Base-by-base conservation (phyloP, 2,113 vertebrate species). In the Ciconia boyciana region DNA sequence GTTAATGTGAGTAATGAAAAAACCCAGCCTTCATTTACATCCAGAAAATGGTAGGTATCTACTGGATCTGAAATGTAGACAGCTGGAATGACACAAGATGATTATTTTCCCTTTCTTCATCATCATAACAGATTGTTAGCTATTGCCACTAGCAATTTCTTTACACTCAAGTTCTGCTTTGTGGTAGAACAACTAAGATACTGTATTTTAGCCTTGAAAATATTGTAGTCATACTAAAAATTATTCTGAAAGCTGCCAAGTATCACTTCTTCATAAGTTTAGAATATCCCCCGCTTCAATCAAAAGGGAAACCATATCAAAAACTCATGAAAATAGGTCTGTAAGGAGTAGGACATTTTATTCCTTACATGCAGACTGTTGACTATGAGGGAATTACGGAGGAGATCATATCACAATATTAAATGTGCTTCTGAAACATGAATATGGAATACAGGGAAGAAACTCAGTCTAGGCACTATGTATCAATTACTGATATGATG, bases 11-110 rank as follows among this genome's bases (percentile, higher is more conserved):
- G 16, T 31, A 80, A 77, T 4, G 12, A 71, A 60, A 62, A 49
- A 36, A 48, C 3, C 0, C 16, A 64, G 11, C 11, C 19, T 75
- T 46, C 4, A 13, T 58, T 82, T 55, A 7, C 43, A 64, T 39
- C 29, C 61, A 60, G 24, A 48, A 75, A 64, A 58, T 46, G 28
- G 41, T 36, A 57, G 20, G 5, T 49, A 13, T 48, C 49, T 34
- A 28, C 21, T 18, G 49, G 34, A 79, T 55, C 61, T 71, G 39
- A 78, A 71, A 85, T 39, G 7, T 1, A 68, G 65, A 21, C 24
- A 76, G 32, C 19, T n/a, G 16, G 44, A 91, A 57, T 60, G 20
- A 39, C 0, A 0, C n/a, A 64, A 55, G 41, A 14, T 24, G 0
- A 58, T 61, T 74, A 31, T 91, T 72, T 76, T 32, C 28, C 10